Percentiles rank a stretch among this genome's conserved stretches.
Conservation (phyloP, 2,113 vertebrate species). For the Psittacus erithacus region DNA sequence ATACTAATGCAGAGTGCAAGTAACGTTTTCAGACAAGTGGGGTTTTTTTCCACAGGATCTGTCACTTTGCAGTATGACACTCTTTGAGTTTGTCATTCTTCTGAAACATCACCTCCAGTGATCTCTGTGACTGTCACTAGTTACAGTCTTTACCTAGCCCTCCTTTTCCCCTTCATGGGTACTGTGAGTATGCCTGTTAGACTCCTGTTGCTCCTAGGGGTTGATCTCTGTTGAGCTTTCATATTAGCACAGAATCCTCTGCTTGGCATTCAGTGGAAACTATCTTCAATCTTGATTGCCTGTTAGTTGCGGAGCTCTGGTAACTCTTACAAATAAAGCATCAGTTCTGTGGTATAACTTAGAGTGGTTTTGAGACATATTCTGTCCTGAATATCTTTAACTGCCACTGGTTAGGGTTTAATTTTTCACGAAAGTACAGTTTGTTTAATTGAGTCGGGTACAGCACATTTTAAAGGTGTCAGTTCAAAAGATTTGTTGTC, state of each 20-base stretch:
- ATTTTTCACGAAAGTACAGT: not conserved
- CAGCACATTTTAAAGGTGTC: not conserved
- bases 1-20: not conserved
- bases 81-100: not conserved
- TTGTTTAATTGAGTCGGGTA: not conserved
- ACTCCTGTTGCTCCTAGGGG: not conserved
- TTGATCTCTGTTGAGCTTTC: not conserved
- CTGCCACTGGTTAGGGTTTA: not conserved
- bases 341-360: not conserved
- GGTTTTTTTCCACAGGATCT: not conserved
- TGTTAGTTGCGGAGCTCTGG: not conserved
- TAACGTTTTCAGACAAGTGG: not conserved
- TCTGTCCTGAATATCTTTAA: not conserved
- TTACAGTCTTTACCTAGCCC: accelerated
- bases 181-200: not conserved
- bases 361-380: not conserved
- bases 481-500: not conserved
- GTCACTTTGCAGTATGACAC: not conserved
- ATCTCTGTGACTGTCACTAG: not conserved
- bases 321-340: not conserved
- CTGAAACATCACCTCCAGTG: not conserved
- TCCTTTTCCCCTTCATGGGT: not conserved
- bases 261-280: not conserved
- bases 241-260: not conserved
- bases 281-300: not conserved